Percentiles rank a stretch among this genome's conserved stretches.
phyloP scores from a whole-genome alignment of 2,888 invertebrate genomes.

The Pyrgus malvae region DNA sequence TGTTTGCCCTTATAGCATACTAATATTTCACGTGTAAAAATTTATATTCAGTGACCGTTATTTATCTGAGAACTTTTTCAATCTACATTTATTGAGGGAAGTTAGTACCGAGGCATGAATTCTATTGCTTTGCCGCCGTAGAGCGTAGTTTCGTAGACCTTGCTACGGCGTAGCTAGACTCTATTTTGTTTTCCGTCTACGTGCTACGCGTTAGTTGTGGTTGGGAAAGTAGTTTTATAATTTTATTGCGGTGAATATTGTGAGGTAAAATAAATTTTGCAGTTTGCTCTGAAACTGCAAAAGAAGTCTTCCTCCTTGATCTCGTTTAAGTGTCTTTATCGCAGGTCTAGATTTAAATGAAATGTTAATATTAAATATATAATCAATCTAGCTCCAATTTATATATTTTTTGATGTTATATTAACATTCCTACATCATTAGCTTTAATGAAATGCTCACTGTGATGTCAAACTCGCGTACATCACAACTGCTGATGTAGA shows the following conservation, averaged over 20 bases:
- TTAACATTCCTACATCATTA: no score
- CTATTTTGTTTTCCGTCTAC: slow-evolving; percentile 6
- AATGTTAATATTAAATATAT: no score
- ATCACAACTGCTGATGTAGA: slow-evolving; percentile 10
- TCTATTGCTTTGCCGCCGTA: slow-evolving; percentile 33
- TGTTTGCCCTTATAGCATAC: background rate
- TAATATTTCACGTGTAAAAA: background rate
- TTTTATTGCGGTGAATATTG: background rate
- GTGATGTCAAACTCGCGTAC: background rate
- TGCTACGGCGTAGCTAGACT: slow-evolving; percentile 46
- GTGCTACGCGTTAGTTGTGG: background rate
- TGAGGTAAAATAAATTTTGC: background rate
- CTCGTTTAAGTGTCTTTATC: no score
- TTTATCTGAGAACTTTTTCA: slow-evolving; percentile 7
- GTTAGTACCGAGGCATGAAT: slow-evolving; percentile 12
- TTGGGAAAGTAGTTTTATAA: background rate
- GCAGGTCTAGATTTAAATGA: no score
- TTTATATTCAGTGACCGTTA: background rate
- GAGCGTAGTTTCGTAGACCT: slow-evolving; percentile 58
- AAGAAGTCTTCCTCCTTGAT: no score
- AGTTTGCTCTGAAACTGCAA: no score
- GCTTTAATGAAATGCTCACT: slow-evolving; percentile 4
- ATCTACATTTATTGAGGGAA: slow-evolving; percentile 12
- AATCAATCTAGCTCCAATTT: no score
- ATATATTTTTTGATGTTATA: no score